These are phyloP conservation scores for Gorsachius goisagi DNA, from an alignment of 2,113 vertebrate species.

Conservation along the genomic window DNA sequence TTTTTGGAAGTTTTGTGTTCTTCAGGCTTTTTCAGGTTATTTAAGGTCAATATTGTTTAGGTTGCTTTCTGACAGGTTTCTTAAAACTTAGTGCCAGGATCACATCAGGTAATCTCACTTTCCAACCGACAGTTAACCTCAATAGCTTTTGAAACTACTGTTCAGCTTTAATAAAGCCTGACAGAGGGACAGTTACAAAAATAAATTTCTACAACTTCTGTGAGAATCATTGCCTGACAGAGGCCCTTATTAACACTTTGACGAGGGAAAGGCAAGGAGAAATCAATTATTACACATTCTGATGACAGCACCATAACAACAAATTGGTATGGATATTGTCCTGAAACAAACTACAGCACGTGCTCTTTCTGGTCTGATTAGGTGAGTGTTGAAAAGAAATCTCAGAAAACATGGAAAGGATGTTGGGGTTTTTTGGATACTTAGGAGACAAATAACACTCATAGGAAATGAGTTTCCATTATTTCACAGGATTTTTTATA, in stretches of 20 bases:
- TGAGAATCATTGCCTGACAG: neutral
- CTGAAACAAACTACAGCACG: neutral
- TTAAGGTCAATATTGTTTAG: neutral
- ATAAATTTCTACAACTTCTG: neutral
- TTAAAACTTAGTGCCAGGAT: neutral
- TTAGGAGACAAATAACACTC: neutral
- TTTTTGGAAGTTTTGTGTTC: neutral
- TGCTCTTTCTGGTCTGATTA: neutral
- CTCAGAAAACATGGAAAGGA: neutral
- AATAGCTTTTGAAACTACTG: neutral
- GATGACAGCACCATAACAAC: neutral
- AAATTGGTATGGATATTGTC: neutral
- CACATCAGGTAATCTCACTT: neutral
- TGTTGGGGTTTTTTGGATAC: neutral
- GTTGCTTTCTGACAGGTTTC: neutral
- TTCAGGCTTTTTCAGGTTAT: neutral
- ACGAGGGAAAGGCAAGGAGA: neutral
- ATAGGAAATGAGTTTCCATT: neutral
- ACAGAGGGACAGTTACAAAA: neutral
- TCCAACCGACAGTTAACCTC: neutral
- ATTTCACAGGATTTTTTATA: neutral
- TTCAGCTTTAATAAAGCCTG: neutral
- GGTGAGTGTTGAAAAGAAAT: neutral
- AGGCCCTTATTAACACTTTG: neutral
- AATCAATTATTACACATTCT: neutral